Evolutionary conservation across 2,113 vertebrate species (phyloP), one percentile per base, ranked within the genome.

Genomic region (Lynx canadensis): DNA sequence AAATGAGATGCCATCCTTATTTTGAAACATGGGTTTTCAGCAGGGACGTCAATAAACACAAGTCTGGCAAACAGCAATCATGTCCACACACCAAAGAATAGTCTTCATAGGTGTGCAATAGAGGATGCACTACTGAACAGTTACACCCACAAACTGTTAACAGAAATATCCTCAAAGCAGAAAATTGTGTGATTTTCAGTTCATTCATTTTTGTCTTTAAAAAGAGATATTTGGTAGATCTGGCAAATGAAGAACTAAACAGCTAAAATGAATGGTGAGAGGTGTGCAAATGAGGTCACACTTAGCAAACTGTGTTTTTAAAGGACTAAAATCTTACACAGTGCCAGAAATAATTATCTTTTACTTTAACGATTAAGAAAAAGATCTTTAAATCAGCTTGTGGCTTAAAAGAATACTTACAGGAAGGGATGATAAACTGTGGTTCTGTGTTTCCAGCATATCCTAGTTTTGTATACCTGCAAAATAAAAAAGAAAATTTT

Each of bases 381-480:
- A 84, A 88, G 27, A 73, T 38, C 33, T 93, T 85, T 93, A 83
- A 94, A 74, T 87, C 27, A 93, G 33, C 11, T 91, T n/a, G 14
- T 41, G 48, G 31, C 69, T 73, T 92, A 92, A 89, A 93, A 92
- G 57, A 91, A 92, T 96, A 98, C 99, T 99, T 98, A 99, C 99
- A 99, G 98, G 99, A 99, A 96, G 99, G 99, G 98, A 99, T 99
- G 98, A 99, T 99, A 98, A 99, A 99, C 98, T 99, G 99, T 89
- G 99, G 99, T 85, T 99, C 99, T 87, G 99, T 99, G 98, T 99
- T 99, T 97, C 99, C 99, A 60, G 99, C 99, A 99, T 99, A 99
- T 87, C 99, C 99, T 13, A 99, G 98, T 98, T 99, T 99, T 96
- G 99, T 99, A 98, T 99, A 99, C 89, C 99, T 99, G 98, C 14